Conservation (phyloP, 2,113 vertebrate species). For the Colius striatus region DNA sequence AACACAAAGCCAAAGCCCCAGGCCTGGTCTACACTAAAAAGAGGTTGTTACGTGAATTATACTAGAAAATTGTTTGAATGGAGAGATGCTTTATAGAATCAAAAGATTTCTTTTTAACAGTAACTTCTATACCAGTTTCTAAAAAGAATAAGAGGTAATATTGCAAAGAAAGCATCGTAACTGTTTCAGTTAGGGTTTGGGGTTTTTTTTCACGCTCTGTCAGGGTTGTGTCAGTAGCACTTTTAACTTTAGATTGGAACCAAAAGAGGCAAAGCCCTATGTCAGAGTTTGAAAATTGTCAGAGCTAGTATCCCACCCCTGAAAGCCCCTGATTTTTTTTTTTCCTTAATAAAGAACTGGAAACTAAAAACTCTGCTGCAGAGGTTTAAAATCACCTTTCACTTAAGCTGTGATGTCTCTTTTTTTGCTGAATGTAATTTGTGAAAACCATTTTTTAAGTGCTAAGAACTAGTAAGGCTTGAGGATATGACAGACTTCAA, state of each 20-base stretch:
- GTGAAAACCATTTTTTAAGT: slow-evolving; percentile 17
- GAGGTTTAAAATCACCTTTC: slow-evolving; percentile 11
- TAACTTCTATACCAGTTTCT: slow-evolving; percentile 21
- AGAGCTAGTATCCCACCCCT: neutral
- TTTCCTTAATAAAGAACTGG: neutral
- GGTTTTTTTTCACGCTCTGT: neutral
- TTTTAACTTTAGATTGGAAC: slow-evolving; percentile 25
- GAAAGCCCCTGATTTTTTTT: neutral
- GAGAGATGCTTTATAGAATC: slow-evolving; percentile 33
- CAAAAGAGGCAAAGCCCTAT: neutral
- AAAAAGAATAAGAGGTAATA: slow-evolving; percentile 46
- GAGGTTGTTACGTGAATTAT: slow-evolving; percentile 52
- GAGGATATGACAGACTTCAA: neutral
- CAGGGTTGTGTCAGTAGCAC: neutral
- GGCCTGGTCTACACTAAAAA: slow-evolving; percentile 27
- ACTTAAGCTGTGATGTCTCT: neutral
- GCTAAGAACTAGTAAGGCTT: neutral
- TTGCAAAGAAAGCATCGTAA: slow-evolving; percentile 28
- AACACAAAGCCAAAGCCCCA: slow-evolving; percentile 35
- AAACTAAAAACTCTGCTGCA: neutral
- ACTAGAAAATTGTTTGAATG: slow-evolving; percentile 49
- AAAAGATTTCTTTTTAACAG: slow-evolving; percentile 50
- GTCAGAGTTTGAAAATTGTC: neutral
- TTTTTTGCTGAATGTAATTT: neutral
- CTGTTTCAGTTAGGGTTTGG: neutral